These are phyloP conservation scores for Thelaira solivaga DNA, from an alignment of 2,888 invertebrate species.

Conservation along the genomic window DNA sequence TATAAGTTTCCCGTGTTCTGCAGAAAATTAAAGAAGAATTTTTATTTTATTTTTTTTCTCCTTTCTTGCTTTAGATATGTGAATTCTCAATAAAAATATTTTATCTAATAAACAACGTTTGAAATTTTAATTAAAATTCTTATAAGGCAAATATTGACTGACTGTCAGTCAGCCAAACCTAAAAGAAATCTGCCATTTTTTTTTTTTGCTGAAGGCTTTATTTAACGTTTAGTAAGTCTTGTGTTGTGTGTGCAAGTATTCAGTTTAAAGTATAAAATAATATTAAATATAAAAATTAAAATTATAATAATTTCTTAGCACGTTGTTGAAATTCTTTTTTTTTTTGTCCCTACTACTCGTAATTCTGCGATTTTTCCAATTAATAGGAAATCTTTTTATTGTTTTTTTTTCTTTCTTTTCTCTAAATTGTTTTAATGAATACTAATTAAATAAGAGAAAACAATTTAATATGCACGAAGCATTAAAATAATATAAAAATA, in stretches of 20 bases:
- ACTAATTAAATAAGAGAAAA: slow-evolving; percentile 52
- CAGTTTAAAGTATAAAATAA: background rate
- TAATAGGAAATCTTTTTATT: slow-evolving; percentile 41
- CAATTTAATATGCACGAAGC: slow-evolving; percentile 37
- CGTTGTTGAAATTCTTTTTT: slow-evolving; percentile 41
- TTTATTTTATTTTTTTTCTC: too few species aligned
- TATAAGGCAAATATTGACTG: slow-evolving; percentile 29
- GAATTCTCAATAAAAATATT: background rate
- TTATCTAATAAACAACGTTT: slow-evolving; percentile 7
- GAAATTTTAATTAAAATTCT: slow-evolving; percentile 55
- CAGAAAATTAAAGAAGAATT: background rate
- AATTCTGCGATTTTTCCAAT: too few species aligned
- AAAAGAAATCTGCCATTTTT: slow-evolving; percentile 54
- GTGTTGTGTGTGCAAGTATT: slow-evolving; percentile 16
- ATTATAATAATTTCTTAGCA: slow-evolving; percentile 61
- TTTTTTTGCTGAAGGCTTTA: slow-evolving; percentile 5
- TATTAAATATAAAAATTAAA: slow-evolving; percentile 36
- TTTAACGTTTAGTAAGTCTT: background rate
- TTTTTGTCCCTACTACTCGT: background rate
- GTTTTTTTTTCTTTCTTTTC: slow-evolving; percentile 6
- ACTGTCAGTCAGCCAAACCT: slow-evolving; percentile 20
- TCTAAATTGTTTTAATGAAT: slow-evolving; percentile 55
- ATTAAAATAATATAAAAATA: background rate
- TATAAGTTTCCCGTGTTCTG: slow-evolving; percentile 17
- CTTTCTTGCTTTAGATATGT: background rate